These are phyloP conservation scores for Okamejei kenojei DNA, from an alignment of 2,797 vertebrate genomes.

Conservation along the genomic window DNA sequence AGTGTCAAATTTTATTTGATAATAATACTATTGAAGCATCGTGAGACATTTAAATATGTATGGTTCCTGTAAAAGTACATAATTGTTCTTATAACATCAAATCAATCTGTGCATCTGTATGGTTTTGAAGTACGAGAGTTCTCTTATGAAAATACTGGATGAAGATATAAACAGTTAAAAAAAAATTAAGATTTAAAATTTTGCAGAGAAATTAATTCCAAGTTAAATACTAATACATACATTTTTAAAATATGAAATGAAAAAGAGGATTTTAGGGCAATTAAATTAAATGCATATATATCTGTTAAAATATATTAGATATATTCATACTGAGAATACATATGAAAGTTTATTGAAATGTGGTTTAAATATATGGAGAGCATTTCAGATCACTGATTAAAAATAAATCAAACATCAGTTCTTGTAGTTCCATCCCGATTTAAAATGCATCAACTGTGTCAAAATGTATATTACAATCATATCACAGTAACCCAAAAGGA, in stretches of 20 bases:
- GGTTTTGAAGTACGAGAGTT: neutral
- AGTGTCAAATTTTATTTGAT: too few species aligned
- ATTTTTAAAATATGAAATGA: neutral
- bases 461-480: constrained; percentile 43
- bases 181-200: too few species aligned
- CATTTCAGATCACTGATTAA: constrained; percentile 45
- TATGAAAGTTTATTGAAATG: constrained; percentile 49
- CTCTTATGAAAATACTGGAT: neutral
- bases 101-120: neutral
- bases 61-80: too few species aligned
- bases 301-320: neutral
- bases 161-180: neutral
- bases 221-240: neutral
- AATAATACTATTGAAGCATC: too few species aligned
- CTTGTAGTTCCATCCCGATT: constrained; percentile 46
- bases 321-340: constrained; percentile 25
- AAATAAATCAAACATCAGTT: constrained; percentile 57
- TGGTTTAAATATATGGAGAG: constrained; percentile 47
- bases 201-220: constrained; percentile 3
- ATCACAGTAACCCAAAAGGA: constrained; percentile 47
- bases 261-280: neutral
- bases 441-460: constrained; percentile 47
- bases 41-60: too few species aligned
- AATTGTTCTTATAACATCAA: too few species aligned
- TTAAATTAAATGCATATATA: constrained; percentile 15